Conservation (phyloP, 2,888 invertebrate species). For the Tuberolachnus salignus region DNA sequence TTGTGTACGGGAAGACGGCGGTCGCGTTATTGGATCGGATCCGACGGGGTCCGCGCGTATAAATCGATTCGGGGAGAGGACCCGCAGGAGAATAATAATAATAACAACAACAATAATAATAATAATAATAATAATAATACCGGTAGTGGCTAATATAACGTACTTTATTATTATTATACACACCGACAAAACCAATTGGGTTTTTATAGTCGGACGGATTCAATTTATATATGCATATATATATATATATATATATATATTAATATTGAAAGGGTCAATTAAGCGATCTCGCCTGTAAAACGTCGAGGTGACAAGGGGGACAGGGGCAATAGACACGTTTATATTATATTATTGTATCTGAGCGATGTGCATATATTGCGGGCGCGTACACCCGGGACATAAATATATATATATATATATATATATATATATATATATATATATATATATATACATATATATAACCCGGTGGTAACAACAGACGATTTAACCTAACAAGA, state of each 20-base stretch:
- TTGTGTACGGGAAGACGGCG: not conserved
- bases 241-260: too few species aligned
- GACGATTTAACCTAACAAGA: too few species aligned
- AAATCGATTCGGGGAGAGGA: not conserved
- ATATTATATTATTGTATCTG: not conserved
- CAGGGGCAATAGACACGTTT: not conserved
- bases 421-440: not conserved
- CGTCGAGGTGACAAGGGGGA: too few species aligned
- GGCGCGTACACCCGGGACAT: not conserved
- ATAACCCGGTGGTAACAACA: too few species aligned
- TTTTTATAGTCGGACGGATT: too few species aligned
- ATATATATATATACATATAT: not conserved
- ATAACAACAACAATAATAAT: not conserved
- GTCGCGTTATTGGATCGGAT: too few species aligned
- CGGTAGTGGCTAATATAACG: constrained; percentile 43
- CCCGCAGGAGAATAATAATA: not conserved
- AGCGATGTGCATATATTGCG: too few species aligned
- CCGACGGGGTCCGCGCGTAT: not conserved
- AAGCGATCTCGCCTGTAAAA: constrained; percentile 9
- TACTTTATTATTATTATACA: not conserved
- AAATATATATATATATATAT: too few species aligned
- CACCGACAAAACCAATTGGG: not conserved
- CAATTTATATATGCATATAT: too few species aligned
- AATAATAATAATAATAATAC: not conserved
- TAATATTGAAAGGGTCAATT: constrained; percentile 47